Conservation (phyloP, 1,140 invertebrate species). For the Pseudomyrmex gracilis region DNA sequence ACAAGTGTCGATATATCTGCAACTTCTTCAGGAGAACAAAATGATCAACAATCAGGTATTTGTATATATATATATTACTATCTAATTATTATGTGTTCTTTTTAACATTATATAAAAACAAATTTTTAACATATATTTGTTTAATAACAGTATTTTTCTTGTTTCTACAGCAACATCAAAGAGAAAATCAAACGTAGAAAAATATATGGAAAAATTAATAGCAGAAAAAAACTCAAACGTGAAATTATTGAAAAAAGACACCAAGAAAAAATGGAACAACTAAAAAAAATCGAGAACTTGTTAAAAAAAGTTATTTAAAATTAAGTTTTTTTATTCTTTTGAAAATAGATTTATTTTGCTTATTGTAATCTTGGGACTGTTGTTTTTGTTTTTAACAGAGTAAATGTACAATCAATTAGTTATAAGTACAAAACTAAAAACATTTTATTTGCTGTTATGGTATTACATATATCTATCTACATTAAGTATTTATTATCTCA, state of each 20-base stretch:
- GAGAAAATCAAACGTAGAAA: not conserved
- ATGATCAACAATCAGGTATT: not conserved
- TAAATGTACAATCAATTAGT: too few species aligned
- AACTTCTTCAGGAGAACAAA: not conserved
- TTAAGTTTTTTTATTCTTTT: too few species aligned
- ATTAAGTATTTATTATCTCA: too few species aligned
- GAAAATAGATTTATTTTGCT: too few species aligned
- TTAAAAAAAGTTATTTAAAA: not conserved
- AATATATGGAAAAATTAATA: not conserved
- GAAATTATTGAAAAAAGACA: not conserved
- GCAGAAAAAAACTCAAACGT: not conserved
- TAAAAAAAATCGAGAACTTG: not conserved
- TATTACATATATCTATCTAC: too few species aligned
- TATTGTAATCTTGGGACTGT: too few species aligned
- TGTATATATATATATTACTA: not conserved
- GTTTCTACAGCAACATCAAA: not conserved
- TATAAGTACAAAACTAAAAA: too few species aligned
- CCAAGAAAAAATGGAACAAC: constrained; percentile 1
- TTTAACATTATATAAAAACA: too few species aligned
- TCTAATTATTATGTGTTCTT: not conserved
- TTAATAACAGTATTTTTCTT: not conserved
- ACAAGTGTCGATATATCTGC: not conserved
- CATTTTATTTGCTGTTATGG: too few species aligned
- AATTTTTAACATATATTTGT: not conserved
- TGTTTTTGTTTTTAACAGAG: too few species aligned